Percentiles rank a stretch among this genome's conserved stretches.
These are phyloP conservation scores for Hypomecis atomaria DNA, from an alignment of 2,888 invertebrate genomes.

Conservation along the genomic window DNA sequence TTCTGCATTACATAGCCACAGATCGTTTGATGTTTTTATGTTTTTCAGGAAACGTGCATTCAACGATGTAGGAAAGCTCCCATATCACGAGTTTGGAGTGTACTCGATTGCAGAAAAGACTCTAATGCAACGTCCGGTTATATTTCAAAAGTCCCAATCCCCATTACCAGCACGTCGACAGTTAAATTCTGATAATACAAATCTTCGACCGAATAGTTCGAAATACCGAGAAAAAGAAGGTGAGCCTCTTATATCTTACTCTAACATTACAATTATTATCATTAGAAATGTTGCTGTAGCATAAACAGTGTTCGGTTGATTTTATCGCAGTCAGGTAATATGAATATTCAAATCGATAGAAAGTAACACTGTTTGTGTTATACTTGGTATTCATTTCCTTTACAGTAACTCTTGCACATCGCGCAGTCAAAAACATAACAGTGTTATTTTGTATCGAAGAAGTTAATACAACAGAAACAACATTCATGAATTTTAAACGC, in stretches of 20 bases:
- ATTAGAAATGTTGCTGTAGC: slow-evolving; percentile 12
- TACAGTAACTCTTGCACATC: slow-evolving; percentile 57
- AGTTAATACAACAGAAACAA: neutral
- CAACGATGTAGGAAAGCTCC: slow-evolving; percentile 67
- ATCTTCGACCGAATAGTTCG: slow-evolving; percentile 60
- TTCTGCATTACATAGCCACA: neutral
- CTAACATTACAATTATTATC: no score
- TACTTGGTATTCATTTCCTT: slow-evolving; percentile 39
- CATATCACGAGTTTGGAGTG: slow-evolving; percentile 68
- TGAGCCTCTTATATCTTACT: slow-evolving; percentile 42
- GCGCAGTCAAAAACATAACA: slow-evolving; percentile 60
- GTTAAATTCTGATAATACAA: slow-evolving; percentile 48
- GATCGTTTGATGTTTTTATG: neutral
- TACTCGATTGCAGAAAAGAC: slow-evolving; percentile 70
- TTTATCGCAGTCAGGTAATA: slow-evolving; percentile 12
- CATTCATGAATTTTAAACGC: slow-evolving; percentile 38
- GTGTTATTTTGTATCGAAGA: slow-evolving; percentile 64
- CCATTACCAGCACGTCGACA: slow-evolving; percentile 59
- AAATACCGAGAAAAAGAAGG: slow-evolving; percentile 60
- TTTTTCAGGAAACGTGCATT: slow-evolving; percentile 65
- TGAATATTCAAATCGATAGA: slow-evolving; percentile 45
- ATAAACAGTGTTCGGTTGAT: slow-evolving; percentile 64
- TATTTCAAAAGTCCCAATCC: slow-evolving; percentile 60
- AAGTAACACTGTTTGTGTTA: slow-evolving; percentile 68
- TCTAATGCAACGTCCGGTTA: slow-evolving; percentile 53